Evolutionary conservation across 2,888 invertebrate species (phyloP), one percentile per base, ranked within the genome.

Genomic region (Pseudoips prasinana): DNA sequence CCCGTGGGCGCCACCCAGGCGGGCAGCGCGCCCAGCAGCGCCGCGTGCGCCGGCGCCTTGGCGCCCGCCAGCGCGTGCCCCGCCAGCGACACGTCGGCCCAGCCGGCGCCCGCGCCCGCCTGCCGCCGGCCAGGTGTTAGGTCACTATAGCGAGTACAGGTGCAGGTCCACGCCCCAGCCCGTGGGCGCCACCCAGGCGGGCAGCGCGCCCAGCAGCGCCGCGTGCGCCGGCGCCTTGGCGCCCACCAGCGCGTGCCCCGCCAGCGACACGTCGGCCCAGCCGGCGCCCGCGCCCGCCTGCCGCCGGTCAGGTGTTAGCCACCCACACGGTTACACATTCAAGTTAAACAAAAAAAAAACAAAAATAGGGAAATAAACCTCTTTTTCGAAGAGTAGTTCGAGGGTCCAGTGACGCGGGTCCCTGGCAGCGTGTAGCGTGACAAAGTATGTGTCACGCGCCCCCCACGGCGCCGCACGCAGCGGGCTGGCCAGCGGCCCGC

Each of bases 101-200:
- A 29, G 39, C 26, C 33, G 35, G 7, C 22, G 28, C 14, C 22
- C 18, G 30, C 23, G 22, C 14, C 11, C 10, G 23, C 17, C 35
- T 24, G 22, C 25, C 44, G 33, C 32, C 29, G 11, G 18, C 45
- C 38, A 25, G 25, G 6, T 34, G 20, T 41, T 42, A 29, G 44
- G 10, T n/a, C n/a, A n/a, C 8, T 37, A 33, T 33, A 17, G 22
- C 27, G 25, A 29, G 24, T 33, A 11, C 45, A 46, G 29, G 27
- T 1, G 14, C 48, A 32, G 31, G 1, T 2, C 22, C 18, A 4
- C 30, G 3, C 1, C 22, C 10, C 7, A 24, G 7, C 10, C 92
- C 19, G 91, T 91, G 33, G 91, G 83, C 10, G 93, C 92, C 17
- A 91, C 89, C 92, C 92, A 92, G 19, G 94, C 94, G 65, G 94